These are phyloP conservation scores for Rhegmatorhina hoffmannsi DNA, from an alignment of 2,113 vertebrate species.

Conservation along the genomic window DNA sequence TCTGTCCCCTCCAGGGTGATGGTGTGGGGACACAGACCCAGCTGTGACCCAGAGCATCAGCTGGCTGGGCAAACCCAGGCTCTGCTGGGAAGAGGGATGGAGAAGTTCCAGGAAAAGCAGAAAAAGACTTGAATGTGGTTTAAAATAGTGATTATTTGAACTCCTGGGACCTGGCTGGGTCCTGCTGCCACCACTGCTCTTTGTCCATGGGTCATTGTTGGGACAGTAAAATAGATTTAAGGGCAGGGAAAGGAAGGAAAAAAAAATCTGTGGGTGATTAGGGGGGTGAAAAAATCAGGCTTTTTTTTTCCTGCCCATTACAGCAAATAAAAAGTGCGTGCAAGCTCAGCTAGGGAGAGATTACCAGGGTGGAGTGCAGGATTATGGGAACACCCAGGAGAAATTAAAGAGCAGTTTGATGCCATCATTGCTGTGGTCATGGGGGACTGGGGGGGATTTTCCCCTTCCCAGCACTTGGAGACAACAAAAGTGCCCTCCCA, in stretches of 20 bases:
- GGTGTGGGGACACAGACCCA: neutral
- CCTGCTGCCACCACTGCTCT: neutral
- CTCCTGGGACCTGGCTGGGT: neutral
- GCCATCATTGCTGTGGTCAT: accelerated
- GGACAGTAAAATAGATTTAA: neutral
- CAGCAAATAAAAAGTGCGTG: neutral
- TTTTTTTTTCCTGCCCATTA: neutral
- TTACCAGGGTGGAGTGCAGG: neutral
- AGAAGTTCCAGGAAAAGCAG: neutral
- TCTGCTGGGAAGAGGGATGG: neutral
- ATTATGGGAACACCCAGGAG: constrained; percentile 13
- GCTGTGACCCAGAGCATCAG: neutral
- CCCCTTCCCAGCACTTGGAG: neutral
- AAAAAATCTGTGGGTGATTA: neutral
- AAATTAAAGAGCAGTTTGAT: constrained; percentile 25
- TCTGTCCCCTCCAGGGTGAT: neutral
- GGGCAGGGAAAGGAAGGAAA: accelerated
- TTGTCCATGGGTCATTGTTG: neutral
- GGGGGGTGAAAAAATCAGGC: neutral
- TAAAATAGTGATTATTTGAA: neutral
- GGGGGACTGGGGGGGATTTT: neutral
- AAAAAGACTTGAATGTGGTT: neutral
- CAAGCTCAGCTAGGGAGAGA: constrained; percentile 4
- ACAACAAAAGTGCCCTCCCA: accelerated
- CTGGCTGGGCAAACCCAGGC: neutral